These are phyloP conservation scores for Drosophila murphyi DNA, from an alignment of 1,140 invertebrate species.

Conservation along the genomic window DNA sequence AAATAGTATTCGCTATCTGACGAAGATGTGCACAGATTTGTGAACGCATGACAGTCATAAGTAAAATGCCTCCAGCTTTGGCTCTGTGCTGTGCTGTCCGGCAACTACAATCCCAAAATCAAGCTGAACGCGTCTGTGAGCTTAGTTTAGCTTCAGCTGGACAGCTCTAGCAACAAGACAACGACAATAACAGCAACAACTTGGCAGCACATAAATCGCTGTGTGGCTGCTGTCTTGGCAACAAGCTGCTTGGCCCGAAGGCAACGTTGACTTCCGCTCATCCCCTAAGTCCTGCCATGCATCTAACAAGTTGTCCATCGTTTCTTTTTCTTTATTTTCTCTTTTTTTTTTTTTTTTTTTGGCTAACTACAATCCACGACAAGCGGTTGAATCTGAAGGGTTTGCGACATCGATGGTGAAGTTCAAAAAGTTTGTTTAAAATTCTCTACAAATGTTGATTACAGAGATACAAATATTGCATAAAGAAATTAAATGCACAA, in stretches of 20 bases:
- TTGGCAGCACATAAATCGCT: slow-evolving; percentile 64
- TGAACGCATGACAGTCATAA: slow-evolving; percentile 76
- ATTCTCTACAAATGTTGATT: no score
- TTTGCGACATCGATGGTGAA: not conserved
- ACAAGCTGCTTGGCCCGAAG: slow-evolving; percentile 30
- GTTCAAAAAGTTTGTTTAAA: slow-evolving; percentile 2
- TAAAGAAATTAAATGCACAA: no score
- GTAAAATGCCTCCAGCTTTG: slow-evolving; percentile 63
- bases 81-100: slow-evolving; percentile 36
- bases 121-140: slow-evolving; percentile 50
- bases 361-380: slow-evolving; percentile 27
- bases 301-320: slow-evolving; percentile 65
- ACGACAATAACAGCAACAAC: slow-evolving; percentile 12
- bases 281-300: slow-evolving; percentile 1
- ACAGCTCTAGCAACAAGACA: slow-evolving; percentile 6
- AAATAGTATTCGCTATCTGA: not conserved
- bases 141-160: slow-evolving; percentile 35
- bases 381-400: not conserved
- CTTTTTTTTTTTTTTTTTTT: slow-evolving; percentile 45
- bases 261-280: slow-evolving; percentile 14
- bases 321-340: slow-evolving; percentile 58
- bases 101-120: slow-evolving; percentile 49
- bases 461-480: no score
- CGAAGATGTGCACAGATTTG: slow-evolving; percentile 64
- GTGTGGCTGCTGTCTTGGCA: slow-evolving; percentile 43